Evolutionary conservation across 2,797 vertebrate genomes (phyloP).

Genomic region (Chromis chromis): DNA sequence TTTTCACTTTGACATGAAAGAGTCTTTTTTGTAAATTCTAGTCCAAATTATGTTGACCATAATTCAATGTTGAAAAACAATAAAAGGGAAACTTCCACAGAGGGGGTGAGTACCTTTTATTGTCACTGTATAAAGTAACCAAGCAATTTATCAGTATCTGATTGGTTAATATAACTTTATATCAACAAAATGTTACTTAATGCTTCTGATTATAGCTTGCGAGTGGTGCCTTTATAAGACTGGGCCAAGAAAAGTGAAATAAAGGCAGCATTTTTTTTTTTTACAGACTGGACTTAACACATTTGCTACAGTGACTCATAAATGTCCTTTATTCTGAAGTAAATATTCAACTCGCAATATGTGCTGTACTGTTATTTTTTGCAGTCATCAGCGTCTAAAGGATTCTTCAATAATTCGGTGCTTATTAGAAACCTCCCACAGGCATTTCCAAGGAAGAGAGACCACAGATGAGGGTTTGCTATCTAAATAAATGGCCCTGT

Average conservation of each 20-base stretch:
- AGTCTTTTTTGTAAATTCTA: no score
- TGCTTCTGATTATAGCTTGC: neutral
- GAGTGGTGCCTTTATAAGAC: neutral
- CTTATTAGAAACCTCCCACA: conserved; percentile 63
- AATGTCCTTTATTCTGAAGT: conserved; percentile 33
- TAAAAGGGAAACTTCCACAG: no score
- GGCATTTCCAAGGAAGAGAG: conserved; percentile 51
- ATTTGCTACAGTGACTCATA: conserved; percentile 38
- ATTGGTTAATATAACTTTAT: neutral
- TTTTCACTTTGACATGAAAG: no score
- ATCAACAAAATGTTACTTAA: neutral
- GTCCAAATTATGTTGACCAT: no score
- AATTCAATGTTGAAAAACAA: no score
- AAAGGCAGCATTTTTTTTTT: neutral
- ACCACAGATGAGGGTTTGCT: conserved; percentile 25
- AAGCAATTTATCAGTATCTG: neutral
- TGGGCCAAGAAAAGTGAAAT: neutral
- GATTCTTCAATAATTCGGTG: conserved; percentile 16
- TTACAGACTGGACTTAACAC: conserved; percentile 39
- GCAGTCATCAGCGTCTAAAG: conserved; percentile 10
- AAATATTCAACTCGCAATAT: conserved; percentile 7
- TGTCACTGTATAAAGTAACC: no score
- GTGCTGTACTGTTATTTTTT: conserved; percentile 14
- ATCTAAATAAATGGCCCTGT: conserved; percentile 30
- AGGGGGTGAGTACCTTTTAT: no score